These are phyloP conservation scores for Chalcis sispes DNA, from an alignment of 2,888 invertebrate species.

Conservation along the genomic window DNA sequence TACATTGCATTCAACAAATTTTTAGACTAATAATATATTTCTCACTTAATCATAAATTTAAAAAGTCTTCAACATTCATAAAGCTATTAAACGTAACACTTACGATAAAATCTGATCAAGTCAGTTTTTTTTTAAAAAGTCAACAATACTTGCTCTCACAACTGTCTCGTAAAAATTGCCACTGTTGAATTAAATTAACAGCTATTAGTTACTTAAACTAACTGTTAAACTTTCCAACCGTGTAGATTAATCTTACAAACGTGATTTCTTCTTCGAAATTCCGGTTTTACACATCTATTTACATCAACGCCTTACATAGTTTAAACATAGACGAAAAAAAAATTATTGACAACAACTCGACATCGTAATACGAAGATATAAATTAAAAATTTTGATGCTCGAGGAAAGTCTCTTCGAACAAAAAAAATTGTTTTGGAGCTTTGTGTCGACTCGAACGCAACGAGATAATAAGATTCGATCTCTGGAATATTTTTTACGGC, in stretches of 20 bases:
- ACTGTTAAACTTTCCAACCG: slow-evolving; percentile 33
- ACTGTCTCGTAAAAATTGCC: slow-evolving; percentile 31
- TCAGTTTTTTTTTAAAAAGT: slow-evolving; percentile 34
- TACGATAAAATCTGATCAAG: slow-evolving; percentile 40
- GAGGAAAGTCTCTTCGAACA: slow-evolving; percentile 25
- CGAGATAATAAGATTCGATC: slow-evolving; percentile 15
- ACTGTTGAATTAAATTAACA: slow-evolving; percentile 24
- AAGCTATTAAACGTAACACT: slow-evolving; percentile 58
- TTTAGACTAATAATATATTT: slow-evolving; percentile 36
- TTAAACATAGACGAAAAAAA: slow-evolving; percentile 27
- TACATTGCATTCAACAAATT: slow-evolving; percentile 30
- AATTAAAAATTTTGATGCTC: slow-evolving; percentile 3
- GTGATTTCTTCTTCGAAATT: slow-evolving; percentile 18
- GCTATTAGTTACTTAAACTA: slow-evolving; percentile 19
- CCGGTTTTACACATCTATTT: slow-evolving; percentile 10
- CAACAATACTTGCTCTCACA: slow-evolving; percentile 44
- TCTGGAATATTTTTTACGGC: slow-evolving; percentile 40
- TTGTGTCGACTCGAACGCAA: neutral
- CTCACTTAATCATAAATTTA: slow-evolving; percentile 39
- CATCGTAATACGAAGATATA: slow-evolving; percentile 3
- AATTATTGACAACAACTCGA: slow-evolving; percentile 1
- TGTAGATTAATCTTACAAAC: slow-evolving; percentile 41
- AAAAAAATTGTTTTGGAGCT: too few relatives aligned
- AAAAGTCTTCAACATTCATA: slow-evolving; percentile 57
- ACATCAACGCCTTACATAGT: neutral